A percentile compares a stretch with the other conserved stretches of the same genome.
Conservation (phyloP, 1,140 invertebrate species). For the Drosophila nigromelanica region DNA sequence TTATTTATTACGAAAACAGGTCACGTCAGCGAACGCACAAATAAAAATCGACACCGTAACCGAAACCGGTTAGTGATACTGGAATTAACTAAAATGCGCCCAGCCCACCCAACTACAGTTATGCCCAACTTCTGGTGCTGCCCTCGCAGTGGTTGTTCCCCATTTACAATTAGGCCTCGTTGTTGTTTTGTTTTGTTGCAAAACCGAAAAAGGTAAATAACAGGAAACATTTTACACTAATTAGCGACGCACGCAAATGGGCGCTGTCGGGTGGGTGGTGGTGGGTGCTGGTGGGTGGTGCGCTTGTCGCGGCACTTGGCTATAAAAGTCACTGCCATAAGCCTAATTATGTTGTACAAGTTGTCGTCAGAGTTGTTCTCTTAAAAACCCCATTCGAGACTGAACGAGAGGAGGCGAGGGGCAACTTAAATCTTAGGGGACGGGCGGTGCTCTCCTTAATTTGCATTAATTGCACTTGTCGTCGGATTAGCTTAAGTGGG, state of each 20-base stretch:
- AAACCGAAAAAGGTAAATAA: conserved; percentile 81
- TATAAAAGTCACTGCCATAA: conserved; percentile 76
- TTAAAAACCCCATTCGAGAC: conserved; percentile 37
- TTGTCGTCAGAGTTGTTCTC: conserved; percentile 57
- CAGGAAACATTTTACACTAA: conserved; percentile 83
- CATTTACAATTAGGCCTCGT: conserved; percentile 57
- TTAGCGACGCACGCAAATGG: conserved; percentile 81
- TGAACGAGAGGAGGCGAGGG: not conserved
- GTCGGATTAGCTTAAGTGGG: conserved; percentile 41
- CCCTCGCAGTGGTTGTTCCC: conserved; percentile 24
- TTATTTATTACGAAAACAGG: conserved; percentile 73
- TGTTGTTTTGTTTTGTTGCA: conserved; percentile 68
- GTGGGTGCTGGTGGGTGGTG: conserved; percentile 1
- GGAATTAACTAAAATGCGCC: conserved; percentile 35
- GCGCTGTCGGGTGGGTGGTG: conserved; percentile 20
- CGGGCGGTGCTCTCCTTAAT: conserved; percentile 34
- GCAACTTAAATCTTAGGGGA: conserved; percentile 21
- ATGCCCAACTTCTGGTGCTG: not conserved
- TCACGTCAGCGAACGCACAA: conserved; percentile 66
- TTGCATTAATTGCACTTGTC: conserved; percentile 56
- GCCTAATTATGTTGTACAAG: conserved; percentile 77
- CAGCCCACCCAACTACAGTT: not conserved
- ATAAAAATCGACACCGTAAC: conserved; percentile 80
- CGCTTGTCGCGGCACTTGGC: conserved; percentile 40
- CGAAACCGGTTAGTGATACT: conserved; percentile 60